A percentile compares a stretch with the other conserved stretches of the same genome.
Evolutionary conservation across 2,888 invertebrate genomes (phyloP).

Genomic region (Phengaris arion): DNA sequence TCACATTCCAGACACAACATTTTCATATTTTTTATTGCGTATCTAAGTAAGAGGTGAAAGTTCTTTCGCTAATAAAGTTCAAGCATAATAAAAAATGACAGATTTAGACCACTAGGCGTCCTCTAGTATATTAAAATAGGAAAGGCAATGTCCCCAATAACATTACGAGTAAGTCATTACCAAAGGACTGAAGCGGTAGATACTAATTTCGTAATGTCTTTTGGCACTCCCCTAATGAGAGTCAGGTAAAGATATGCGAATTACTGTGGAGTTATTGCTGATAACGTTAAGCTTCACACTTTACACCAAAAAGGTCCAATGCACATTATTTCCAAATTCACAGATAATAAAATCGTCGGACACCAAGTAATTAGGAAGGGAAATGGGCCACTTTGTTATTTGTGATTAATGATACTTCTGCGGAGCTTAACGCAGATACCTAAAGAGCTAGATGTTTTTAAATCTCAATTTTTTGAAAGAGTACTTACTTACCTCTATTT

Average conservation of each 20-base stretch:
- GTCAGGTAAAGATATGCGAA: background rate
- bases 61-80: too few relatives aligned
- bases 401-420: background rate
- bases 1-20: too few relatives aligned
- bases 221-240: background rate
- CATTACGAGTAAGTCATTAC: background rate
- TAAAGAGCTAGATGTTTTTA: background rate
- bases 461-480: too few relatives aligned
- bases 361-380: conserved; percentile 3
- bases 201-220: background rate
- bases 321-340: background rate
- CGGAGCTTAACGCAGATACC: too few relatives aligned
- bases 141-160: background rate
- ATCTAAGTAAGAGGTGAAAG: too few relatives aligned
- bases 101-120: too few relatives aligned
- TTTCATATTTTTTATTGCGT: too few relatives aligned
- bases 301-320: background rate
- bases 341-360: conserved; percentile 18
- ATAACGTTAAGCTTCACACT: background rate
- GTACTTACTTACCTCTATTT: too few relatives aligned
- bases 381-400: background rate
- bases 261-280: conserved; percentile 1
- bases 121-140: background rate
- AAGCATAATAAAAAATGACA: too few relatives aligned
- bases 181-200: background rate